Base-by-base conservation (phyloP, 2,113 vertebrate species). In the Monopterus albus region DNA sequence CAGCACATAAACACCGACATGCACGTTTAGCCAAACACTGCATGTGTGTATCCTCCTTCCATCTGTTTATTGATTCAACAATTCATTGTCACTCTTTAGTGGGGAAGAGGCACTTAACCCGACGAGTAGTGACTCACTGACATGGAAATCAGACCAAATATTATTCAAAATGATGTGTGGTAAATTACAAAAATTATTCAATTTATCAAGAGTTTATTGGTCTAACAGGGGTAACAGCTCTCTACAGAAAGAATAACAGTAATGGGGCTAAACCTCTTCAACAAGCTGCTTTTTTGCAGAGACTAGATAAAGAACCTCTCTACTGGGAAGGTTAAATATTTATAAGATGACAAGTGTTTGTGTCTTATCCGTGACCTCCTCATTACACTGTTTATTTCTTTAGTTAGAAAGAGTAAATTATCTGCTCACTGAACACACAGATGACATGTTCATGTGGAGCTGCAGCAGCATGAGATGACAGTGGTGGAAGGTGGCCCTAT, bases 141-240 rank as follows among this genome's bases (percentile, higher is more conserved):
- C 86, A 88, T 64, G 68, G 84, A 84, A 91, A 94, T 92, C 90
- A 93, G 73, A 85, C 80, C 65, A 83, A 89, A 83, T 84, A 91
- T 87, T 90, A 80, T 71, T 81, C 89, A 43, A 64, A 75, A 88
- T 93, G 88, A 90, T 81, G 72, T 88, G 87, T 81, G 85, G 78
- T 55, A 91, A 90, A 92, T 87, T 80, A 81, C 61, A 89, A 67
- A 38, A 90, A 92, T 92, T 88, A 92, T 79, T 91, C 89, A 91
- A 90, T 74, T 55, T 73, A 79, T 79, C 78, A 79, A 55, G 55
- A 83, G 1, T 72, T 75, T 70, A 78, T 81, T 79, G 57, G 78
- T 65, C 80, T 83, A 75, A 60, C 28, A 29, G 31, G 15, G 5
- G 17, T 29, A 52, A 74, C 58, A 23, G 29, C 51, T 70, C 57